Evolutionary conservation across 1,140 invertebrate species (phyloP), one percentile per base, ranked within the genome.

Genomic region (Ostrea edulis): DNA sequence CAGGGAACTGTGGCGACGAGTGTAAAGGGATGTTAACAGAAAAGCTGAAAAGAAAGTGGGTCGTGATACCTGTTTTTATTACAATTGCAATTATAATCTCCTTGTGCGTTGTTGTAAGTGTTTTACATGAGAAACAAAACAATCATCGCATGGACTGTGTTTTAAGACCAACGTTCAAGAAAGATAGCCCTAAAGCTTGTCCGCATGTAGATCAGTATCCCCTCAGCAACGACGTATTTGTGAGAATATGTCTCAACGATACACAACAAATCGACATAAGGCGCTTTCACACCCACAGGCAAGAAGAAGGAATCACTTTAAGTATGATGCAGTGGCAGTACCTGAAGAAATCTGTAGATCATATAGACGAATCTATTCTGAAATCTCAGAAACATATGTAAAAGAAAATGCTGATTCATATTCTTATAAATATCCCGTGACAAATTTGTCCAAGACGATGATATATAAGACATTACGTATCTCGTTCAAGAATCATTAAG

Each of bases 131-230:
- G 77, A 29, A 82, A 82, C 22, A 29, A 82, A 82, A 35, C 29
- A 35, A 14, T 25, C 51, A 82, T 22, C 77, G 25, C n/a, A 7
- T 82, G 77, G 77, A 82, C 22, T 35, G 77, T 82, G 22, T 82
- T 22, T 14, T 82, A 35, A 35, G 35, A 44, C 77, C 77, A 82
- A 82, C 77, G 35, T 35, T 82, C 29, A 17, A 29, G 29, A 82
- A 82, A 7, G 77, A 82, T 82, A 82, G 29, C 35, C 22, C 8
- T 22, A 82, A 29, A 22, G 22, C 35, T 22, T 82, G 77, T 82
- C 51, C 77, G 35, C 22, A 82, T 35, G 77, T 82, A 20, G 77
- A 82, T 82, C 77, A 82, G 22, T 82, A 82, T 82, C 77, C 77
- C 7, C 77, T 82, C 35, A 82, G 25, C 77, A 82, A 82, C 29